Evolutionary conservation across 2,888 invertebrate species (phyloP), one percentile per base, ranked within the genome.

Genomic region (Ophioninae sp.): DNA sequence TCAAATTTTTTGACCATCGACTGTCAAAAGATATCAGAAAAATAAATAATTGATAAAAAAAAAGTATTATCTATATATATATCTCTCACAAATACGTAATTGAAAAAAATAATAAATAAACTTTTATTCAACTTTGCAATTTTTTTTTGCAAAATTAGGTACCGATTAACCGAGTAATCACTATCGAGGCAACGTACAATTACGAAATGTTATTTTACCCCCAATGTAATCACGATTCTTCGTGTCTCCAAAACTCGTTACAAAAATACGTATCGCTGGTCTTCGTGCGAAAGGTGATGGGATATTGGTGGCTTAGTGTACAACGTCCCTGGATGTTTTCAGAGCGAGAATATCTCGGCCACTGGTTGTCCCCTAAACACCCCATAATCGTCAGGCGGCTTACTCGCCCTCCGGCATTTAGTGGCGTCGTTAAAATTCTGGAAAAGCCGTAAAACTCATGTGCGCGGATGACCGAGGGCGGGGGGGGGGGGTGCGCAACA

Each of bases 361-460:
- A 75, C 58, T 37, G 39, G 71, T 61, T 68, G 71, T 79, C 85
- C 85, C 87, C 86, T 88, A 88, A 89, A 86, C 88, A 87, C 85
- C 85, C 86, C 85, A 88, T 90, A 88, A 88, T 89, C 87, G 86
- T 85, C 1, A 63, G 71, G 74, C 81, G 72, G 76, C 81, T 79
- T 67, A 37, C 72, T 79, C 58, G 37, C 68, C n/a, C 23, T 63
- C 20, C 30, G 59, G 87, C 88, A 86, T 91, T 91, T 91, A 90
- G 89, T 89, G 87, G 86, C 83, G 89, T 89, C 90, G 90, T 92
- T 91, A 91, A 92, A 92, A 91, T 92, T 92, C 90, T 90, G 90
- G 89, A 90, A 92, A 91, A 90, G 92, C 90, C 89, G 89, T 92
- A 91, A 92, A 92, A 90, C 85, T 87, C 85, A 86, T 82, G 82